Percentiles rank a stretch among this genome's conserved stretches.
Conservation (phyloP, 2,113 vertebrate species). For the Conger conger region DNA sequence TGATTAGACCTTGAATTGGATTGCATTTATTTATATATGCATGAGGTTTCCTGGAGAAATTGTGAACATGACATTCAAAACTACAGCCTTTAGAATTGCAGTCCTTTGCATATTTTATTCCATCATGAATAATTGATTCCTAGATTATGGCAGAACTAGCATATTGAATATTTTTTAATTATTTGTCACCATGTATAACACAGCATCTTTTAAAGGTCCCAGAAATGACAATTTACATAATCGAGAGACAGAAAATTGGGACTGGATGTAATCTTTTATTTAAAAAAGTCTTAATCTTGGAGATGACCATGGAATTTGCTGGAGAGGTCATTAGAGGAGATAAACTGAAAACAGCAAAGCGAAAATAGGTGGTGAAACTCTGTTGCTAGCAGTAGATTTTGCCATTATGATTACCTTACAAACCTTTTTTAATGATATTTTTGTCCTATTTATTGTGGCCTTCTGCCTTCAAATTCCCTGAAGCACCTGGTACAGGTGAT, state of each 20-base stretch:
- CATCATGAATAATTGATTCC: slow-evolving; percentile 16
- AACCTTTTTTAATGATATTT: background rate
- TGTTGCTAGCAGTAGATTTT: background rate
- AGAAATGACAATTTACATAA: slow-evolving; percentile 7
- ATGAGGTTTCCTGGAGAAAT: slow-evolving; percentile 20
- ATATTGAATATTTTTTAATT: slow-evolving; percentile 15
- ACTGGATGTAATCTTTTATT: background rate
- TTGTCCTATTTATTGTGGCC: background rate
- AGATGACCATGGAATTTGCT: background rate
- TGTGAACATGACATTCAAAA: background rate
- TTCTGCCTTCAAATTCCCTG: background rate
- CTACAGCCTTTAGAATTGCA: slow-evolving; percentile 26
- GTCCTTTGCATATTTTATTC: slow-evolving; percentile 18
- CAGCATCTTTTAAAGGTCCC: background rate
- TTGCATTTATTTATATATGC: slow-evolving; percentile 23
- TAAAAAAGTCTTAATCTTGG: background rate
- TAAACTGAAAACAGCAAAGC: background rate
- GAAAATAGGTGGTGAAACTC: background rate
- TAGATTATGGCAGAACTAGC: background rate
- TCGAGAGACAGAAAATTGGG: background rate
- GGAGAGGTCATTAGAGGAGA: background rate
- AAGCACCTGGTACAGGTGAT: background rate
- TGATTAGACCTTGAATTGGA: slow-evolving; percentile 21
- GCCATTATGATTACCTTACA: background rate
- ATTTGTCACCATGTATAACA: slow-evolving; percentile 4